Conservation (phyloP, 1,140 invertebrate species). For the Ostrea denselamellosa region DNA sequence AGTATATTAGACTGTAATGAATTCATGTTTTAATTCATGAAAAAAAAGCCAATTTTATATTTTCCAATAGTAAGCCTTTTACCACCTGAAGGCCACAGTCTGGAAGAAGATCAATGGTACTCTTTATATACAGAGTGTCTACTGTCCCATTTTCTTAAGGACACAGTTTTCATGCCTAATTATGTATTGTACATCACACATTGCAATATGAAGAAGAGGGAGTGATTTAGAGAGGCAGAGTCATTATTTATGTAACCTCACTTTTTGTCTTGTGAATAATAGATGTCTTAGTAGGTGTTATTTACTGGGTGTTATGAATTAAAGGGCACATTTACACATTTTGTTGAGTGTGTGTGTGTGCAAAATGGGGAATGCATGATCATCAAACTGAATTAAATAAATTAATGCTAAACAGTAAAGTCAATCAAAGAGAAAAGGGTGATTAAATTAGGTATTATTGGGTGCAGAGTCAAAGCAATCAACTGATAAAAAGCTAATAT, state of each 20-base stretch:
- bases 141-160: too few relatives aligned
- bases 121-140: too few relatives aligned
- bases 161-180: neutral
- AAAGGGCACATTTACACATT: neutral
- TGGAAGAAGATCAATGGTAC: too few relatives aligned
- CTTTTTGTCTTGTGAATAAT: conserved; percentile 3
- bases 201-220: neutral
- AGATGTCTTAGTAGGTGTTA: neutral
- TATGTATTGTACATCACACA: neutral
- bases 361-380: neutral
- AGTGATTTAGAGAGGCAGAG: neutral
- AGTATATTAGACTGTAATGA: too few relatives aligned
- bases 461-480: neutral
- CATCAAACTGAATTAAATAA: neutral
- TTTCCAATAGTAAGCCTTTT: too few relatives aligned
- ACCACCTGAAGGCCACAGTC: too few relatives aligned
- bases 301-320: conserved; percentile 31
- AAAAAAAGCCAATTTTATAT: too few relatives aligned
- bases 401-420: neutral
- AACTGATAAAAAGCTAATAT: neutral
- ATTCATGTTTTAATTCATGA: too few relatives aligned
- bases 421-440: neutral
- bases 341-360: neutral
- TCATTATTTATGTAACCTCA: neutral
- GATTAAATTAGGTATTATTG: neutral